These are phyloP conservation scores for Helleia helle DNA, from an alignment of 2,888 invertebrate genomes.

Conservation along the genomic window DNA sequence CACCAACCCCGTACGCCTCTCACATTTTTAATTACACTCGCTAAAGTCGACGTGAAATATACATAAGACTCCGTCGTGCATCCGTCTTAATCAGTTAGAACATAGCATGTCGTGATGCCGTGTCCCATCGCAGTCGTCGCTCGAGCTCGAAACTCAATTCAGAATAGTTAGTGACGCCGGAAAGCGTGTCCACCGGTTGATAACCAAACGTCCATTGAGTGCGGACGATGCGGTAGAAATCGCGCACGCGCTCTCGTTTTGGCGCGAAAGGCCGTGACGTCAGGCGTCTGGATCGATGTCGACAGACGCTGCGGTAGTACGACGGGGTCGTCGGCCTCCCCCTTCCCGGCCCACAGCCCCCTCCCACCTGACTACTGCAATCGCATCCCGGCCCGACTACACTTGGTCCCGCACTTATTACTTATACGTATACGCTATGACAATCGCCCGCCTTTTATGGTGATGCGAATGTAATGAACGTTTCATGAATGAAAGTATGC, in stretches of 20 bases:
- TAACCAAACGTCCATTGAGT: slow-evolving; percentile 64
- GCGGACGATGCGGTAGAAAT: slow-evolving; percentile 63
- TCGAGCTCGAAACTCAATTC: slow-evolving; percentile 3
- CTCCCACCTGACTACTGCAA: slow-evolving; percentile 66
- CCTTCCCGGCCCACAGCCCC: slow-evolving; percentile 35
- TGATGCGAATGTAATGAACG: slow-evolving; percentile 49
- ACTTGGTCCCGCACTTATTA: slow-evolving; percentile 38
- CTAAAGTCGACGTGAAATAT: slow-evolving; percentile 20
- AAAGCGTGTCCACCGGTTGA: slow-evolving; percentile 60
- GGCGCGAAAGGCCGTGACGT: slow-evolving; percentile 73
- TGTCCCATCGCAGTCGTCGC: not conserved
- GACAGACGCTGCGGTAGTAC: slow-evolving; percentile 74
- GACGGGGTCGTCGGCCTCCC: slow-evolving; percentile 66
- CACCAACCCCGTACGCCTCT: slow-evolving; percentile 72
- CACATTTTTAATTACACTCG: slow-evolving; percentile 37
- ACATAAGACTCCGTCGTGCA: slow-evolving; percentile 18
- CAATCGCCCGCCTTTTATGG: slow-evolving; percentile 56
- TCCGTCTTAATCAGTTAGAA: slow-evolving; percentile 37
- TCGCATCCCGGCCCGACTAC: slow-evolving; percentile 55
- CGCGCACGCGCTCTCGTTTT: slow-evolving; percentile 70
- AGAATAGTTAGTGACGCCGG: slow-evolving; percentile 32
- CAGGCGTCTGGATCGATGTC: slow-evolving; percentile 74
- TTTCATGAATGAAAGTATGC: slow-evolving; percentile 52
- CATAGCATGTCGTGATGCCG: slow-evolving; percentile 6
- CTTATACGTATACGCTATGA: slow-evolving; percentile 40